phyloP scores from a whole-genome alignment of 37 sponge, comb jelly and placozoan genomes.

The Chondrilla cf. caribensis region DNA sequence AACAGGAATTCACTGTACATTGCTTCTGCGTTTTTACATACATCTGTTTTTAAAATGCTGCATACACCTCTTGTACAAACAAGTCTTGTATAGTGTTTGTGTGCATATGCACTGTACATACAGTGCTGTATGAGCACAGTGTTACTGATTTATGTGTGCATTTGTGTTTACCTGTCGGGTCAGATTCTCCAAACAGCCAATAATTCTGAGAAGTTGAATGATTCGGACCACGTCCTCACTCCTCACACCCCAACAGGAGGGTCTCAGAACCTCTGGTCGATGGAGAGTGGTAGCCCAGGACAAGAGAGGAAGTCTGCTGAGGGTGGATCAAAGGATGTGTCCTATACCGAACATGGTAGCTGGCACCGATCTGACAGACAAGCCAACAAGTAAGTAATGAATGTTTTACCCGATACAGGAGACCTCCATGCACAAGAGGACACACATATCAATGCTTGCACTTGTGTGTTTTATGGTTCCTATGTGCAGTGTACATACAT shows the following conservation, averaged over 20 bases:
- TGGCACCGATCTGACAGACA: slow-evolving; percentile 24
- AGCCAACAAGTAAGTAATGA: not conserved
- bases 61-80: too few relatives aligned
- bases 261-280: not conserved
- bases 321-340: not conserved
- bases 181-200: slow-evolving; percentile 14
- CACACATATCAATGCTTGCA: too few relatives aligned
- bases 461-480: too few relatives aligned
- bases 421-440: too few relatives aligned
- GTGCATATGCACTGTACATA: too few relatives aligned
- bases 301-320: not conserved
- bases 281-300: slow-evolving; percentile 14
- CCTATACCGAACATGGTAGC: slow-evolving; percentile 30
- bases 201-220: not conserved
- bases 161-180: not conserved
- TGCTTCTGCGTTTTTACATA: too few relatives aligned
- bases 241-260: not conserved
- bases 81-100: too few relatives aligned
- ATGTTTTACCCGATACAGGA: not conserved
- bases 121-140: too few relatives aligned
- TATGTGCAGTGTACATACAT: too few relatives aligned
- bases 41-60: too few relatives aligned
- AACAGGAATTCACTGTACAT: too few relatives aligned
- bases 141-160: too few relatives aligned
- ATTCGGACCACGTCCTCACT: not conserved